These are phyloP conservation scores for Hyppa rectilinea DNA, from an alignment of 2,888 invertebrate genomes.

Conservation along the genomic window DNA sequence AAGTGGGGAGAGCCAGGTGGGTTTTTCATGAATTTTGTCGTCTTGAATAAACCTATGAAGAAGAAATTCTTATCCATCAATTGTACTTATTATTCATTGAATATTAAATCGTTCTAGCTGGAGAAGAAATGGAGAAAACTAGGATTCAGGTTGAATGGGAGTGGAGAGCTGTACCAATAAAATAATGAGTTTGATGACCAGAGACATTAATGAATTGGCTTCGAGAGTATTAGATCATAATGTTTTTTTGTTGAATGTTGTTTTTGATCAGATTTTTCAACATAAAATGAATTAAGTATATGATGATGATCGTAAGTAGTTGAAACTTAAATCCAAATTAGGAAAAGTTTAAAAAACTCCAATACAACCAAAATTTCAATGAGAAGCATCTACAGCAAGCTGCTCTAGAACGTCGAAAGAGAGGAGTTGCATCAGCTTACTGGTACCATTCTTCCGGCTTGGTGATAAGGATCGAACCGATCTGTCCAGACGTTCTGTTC, in stretches of 20 bases:
- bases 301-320: not conserved
- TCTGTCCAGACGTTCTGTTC: slow-evolving; percentile 94
- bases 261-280: not conserved
- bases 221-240: slow-evolving; percentile 17
- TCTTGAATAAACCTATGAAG: slow-evolving; percentile 89
- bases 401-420: slow-evolving; percentile 22
- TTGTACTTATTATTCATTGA: slow-evolving; percentile 41
- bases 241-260: slow-evolving; percentile 26
- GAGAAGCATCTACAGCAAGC: slow-evolving; percentile 60
- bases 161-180: slow-evolving; percentile 20
- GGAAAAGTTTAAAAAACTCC: not conserved
- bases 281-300: slow-evolving; percentile 26
- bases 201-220: slow-evolving; percentile 13
- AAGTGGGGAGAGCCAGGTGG: slow-evolving; percentile 88
- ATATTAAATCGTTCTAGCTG: slow-evolving; percentile 36
- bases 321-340: slow-evolving; percentile 10
- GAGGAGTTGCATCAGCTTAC: slow-evolving; percentile 72
- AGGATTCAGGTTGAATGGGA: slow-evolving; percentile 20
- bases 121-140: slow-evolving; percentile 28
- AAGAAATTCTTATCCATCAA: slow-evolving; percentile 75
- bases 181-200: slow-evolving; percentile 28
- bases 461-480: slow-evolving; percentile 94
- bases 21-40: slow-evolving; percentile 87
- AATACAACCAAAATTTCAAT: slow-evolving; percentile 31
- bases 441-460: slow-evolving; percentile 87